Evolutionary conservation across 2,888 invertebrate species (phyloP).

Genomic region (Pimpla rufipes): DNA sequence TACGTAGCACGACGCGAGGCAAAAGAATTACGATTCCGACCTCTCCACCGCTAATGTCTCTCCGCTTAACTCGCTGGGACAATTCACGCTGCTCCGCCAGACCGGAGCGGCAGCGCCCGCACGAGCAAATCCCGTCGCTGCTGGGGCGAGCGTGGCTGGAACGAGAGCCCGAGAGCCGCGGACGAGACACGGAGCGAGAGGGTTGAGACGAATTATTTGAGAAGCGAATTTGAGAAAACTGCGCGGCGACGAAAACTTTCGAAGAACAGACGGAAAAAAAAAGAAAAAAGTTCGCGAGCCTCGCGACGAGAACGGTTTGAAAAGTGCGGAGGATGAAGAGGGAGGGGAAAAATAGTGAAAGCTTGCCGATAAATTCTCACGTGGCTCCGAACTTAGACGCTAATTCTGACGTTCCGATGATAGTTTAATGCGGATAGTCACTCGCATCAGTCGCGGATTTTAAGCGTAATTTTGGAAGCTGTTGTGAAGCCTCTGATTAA

Average conservation of each 20-base stretch:
- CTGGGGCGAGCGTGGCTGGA: not conserved
- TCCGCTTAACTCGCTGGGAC: constrained; percentile 52
- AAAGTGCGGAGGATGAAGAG: constrained; percentile 12
- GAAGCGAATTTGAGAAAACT: constrained; percentile 46
- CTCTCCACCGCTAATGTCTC: constrained; percentile 54
- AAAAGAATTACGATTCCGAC: constrained; percentile 61
- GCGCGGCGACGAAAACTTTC: constrained; percentile 8
- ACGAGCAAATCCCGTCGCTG: constrained; percentile 26
- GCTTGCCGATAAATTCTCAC: not conserved
- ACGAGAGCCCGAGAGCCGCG: constrained; percentile 4
- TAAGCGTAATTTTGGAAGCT: not conserved
- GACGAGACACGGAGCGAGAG: constrained; percentile 19
- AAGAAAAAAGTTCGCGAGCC: constrained; percentile 26
- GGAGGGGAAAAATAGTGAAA: not conserved
- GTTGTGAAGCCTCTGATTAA: not conserved
- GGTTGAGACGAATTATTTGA: constrained; percentile 51
- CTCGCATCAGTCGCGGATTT: not conserved
- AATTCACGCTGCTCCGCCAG: constrained; percentile 42
- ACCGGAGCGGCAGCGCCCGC: constrained; percentile 29
- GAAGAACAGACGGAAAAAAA: not conserved
- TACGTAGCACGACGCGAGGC: constrained; percentile 35
- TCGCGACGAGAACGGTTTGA: not conserved
- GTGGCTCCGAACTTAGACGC: not conserved
- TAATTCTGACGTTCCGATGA: not conserved
- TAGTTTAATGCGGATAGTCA: not conserved